Evolutionary conservation across 2,888 invertebrate species (phyloP).

Genomic region (Synanthedon tipuliformis): DNA sequence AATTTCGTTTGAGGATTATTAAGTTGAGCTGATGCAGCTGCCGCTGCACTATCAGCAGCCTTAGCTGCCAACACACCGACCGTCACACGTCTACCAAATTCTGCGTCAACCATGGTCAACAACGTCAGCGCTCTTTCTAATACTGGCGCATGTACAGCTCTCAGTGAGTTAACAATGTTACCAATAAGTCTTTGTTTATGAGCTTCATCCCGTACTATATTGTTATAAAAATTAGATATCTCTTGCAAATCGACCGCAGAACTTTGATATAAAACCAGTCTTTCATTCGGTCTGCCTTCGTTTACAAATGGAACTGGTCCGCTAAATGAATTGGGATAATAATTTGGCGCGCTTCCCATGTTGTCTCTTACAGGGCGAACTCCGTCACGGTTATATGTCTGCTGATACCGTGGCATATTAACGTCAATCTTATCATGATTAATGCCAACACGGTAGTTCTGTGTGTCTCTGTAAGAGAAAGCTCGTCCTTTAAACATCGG

Average conservation of each 20-base stretch:
- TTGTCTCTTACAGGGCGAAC: conserved; percentile 75
- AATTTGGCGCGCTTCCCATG: conserved; percentile 87
- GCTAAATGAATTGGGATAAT: conserved; percentile 88
- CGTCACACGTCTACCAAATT: conserved; percentile 76
- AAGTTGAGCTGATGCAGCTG: not conserved
- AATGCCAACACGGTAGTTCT: conserved; percentile 80
- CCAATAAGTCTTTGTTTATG: conserved; percentile 15
- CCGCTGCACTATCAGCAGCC: not conserved
- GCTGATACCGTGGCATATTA: conserved; percentile 81
- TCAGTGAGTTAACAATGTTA: conserved; percentile 11
- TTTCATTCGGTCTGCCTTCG: conserved; percentile 1
- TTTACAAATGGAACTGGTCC: conserved; percentile 69
- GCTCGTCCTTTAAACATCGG: conserved; percentile 83
- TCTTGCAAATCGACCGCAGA: conserved; percentile 48
- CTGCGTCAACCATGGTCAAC: conserved; percentile 78
- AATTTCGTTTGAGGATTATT: not conserved
- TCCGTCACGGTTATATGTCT: conserved; percentile 86
- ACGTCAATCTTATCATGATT: conserved; percentile 89
- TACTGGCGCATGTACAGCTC: conserved; percentile 55
- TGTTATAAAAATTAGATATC: conserved; percentile 77
- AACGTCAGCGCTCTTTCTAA: conserved; percentile 81
- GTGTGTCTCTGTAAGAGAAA: conserved; percentile 85
- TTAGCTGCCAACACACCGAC: conserved; percentile 42
- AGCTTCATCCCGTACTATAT: conserved; percentile 52
- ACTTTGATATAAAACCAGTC: not conserved